These are phyloP conservation scores for Sarcophaga subvicina DNA, from an alignment of 2,888 invertebrate species.

Conservation along the genomic window DNA sequence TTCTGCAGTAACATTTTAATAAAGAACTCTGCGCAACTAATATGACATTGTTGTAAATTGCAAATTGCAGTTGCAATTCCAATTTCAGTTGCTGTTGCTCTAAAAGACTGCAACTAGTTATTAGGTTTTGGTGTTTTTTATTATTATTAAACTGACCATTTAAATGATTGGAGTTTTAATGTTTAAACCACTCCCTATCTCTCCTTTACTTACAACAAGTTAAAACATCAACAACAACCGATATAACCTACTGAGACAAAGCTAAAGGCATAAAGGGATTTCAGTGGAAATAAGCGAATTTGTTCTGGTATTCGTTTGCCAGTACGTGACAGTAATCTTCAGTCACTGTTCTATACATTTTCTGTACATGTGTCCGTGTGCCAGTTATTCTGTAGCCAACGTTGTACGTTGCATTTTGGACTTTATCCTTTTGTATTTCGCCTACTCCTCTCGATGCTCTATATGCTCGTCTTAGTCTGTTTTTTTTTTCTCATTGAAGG, in stretches of 20 bases:
- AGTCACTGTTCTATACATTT: no score
- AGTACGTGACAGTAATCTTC: slow-evolving; percentile 1
- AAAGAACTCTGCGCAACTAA: neutral
- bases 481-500: slow-evolving; percentile 7
- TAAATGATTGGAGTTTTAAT: slow-evolving; percentile 25
- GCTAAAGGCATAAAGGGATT: neutral
- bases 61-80: neutral
- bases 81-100: neutral
- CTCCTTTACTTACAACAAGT: slow-evolving; percentile 17
- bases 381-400: neutral
- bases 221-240: neutral
- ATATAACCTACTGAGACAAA: no score
- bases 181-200: slow-evolving; percentile 41
- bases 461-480: neutral
- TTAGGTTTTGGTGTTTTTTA: neutral
- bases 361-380: neutral
- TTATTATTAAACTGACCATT: slow-evolving; percentile 35
- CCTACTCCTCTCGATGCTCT: neutral
- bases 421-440: slow-evolving; percentile 1
- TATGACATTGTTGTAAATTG: neutral
- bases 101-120: neutral
- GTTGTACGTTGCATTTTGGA: slow-evolving; percentile 12
- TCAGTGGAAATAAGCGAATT: neutral
- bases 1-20: neutral
- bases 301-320: no score